A percentile compares a stretch with the other conserved stretches of the same genome.
phyloP scores from a whole-genome alignment of 2,888 invertebrate genomes.

The Ecliptopera silaceata region DNA sequence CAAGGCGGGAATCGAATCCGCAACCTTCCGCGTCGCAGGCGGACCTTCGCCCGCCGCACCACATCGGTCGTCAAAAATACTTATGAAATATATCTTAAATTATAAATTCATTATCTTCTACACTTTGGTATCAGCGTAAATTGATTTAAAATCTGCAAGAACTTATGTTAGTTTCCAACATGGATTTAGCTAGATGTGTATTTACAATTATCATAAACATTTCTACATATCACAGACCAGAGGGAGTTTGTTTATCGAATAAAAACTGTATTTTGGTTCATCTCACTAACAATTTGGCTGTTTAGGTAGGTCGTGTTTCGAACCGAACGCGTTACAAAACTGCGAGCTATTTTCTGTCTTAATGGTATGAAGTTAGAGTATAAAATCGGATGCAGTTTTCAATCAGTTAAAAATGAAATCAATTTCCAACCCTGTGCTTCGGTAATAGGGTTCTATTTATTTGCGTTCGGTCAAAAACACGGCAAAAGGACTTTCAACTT shows the following conservation, averaged over 20 bases:
- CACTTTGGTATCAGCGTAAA: slow-evolving; percentile 16
- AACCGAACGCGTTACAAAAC: slow-evolving; percentile 9
- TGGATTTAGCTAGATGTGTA: slow-evolving; percentile 24
- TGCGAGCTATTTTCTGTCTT: not conserved
- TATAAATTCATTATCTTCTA: too few relatives aligned
- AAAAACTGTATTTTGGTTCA: slow-evolving; percentile 24
- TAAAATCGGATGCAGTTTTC: slow-evolving; percentile 1
- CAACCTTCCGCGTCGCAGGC: too few relatives aligned
- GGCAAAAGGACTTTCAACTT: slow-evolving; percentile 2
- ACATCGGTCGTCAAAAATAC: too few relatives aligned
- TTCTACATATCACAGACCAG: slow-evolving; percentile 63
- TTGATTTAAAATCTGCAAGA: slow-evolving; percentile 19
- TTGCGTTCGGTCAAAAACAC: slow-evolving; percentile 11
- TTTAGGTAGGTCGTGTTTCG: slow-evolving; percentile 45
- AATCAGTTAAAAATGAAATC: not conserved
- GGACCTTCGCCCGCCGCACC: too few relatives aligned
- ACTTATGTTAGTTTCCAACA: slow-evolving; percentile 22
- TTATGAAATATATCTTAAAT: too few relatives aligned
- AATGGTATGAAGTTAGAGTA: slow-evolving; percentile 1
- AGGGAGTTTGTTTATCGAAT: slow-evolving; percentile 37
- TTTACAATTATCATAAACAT: slow-evolving; percentile 25
- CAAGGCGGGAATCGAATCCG: too few relatives aligned
- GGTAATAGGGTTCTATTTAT: not conserved
- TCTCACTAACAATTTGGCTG: slow-evolving; percentile 61
- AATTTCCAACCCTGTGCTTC: slow-evolving; percentile 1